Conservation (phyloP, 2,888 invertebrate species). For the Acanthosepion esculentum region DNA sequence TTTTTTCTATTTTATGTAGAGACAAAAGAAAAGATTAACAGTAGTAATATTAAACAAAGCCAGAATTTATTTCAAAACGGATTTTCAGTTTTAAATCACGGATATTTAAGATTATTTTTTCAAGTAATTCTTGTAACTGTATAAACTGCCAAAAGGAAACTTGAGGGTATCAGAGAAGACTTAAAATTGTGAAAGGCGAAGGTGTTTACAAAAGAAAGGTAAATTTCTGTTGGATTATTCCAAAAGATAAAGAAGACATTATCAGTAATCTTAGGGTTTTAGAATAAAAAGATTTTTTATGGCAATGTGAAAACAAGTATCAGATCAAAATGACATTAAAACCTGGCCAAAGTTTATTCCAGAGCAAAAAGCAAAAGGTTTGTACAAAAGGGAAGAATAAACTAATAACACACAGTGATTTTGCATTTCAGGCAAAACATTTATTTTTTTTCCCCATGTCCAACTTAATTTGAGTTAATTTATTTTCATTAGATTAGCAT, state of each 20-base stretch:
- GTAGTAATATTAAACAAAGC: too few species aligned
- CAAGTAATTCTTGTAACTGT: background rate
- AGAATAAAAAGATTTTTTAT: too few species aligned
- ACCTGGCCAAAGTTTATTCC: too few species aligned
- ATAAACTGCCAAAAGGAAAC: background rate
- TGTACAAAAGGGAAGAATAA: too few species aligned
- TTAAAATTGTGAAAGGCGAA: background rate
- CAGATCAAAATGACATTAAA: too few species aligned
- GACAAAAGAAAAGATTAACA: too few species aligned
- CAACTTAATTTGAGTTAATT: background rate
- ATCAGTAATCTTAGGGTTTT: too few species aligned
- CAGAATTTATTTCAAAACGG: background rate
- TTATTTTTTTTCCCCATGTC: background rate
- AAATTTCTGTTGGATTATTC: too few species aligned
- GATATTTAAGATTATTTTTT: background rate
- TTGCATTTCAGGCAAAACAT: background rate
- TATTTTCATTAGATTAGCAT: conserved; percentile 33
- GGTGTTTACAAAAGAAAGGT: background rate
- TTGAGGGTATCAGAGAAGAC: background rate
- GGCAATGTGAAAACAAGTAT: too few species aligned
- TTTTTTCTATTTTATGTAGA: too few species aligned
- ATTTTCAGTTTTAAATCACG: background rate
- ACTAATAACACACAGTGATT: background rate
- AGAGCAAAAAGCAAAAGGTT: too few species aligned
- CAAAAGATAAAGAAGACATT: too few species aligned